Evolutionary conservation across 2,797 vertebrate genomes (phyloP).

Genomic region (Moxostoma hubbsi): DNA sequence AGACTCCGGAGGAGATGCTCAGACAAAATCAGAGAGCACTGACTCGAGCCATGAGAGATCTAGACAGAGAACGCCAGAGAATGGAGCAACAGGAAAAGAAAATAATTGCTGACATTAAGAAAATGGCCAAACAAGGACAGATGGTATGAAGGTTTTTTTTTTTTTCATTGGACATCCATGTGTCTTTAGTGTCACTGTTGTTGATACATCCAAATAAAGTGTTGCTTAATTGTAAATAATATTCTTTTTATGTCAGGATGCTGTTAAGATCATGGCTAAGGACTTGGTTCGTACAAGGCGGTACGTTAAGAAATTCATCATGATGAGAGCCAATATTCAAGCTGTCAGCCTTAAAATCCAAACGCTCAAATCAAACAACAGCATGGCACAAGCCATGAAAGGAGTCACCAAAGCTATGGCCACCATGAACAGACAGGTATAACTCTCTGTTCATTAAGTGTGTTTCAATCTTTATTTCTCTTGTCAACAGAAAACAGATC

Average conservation of each 20-base stretch:
- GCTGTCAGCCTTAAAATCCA: slow-evolving; percentile 95
- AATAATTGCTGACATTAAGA: slow-evolving; percentile 94
- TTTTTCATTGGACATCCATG: no score
- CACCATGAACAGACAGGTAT: slow-evolving; percentile 95
- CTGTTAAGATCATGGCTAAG: slow-evolving; percentile 96
- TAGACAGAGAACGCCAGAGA: slow-evolving; percentile 87
- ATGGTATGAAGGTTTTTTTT: slow-evolving; percentile 80
- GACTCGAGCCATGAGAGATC: slow-evolving; percentile 88
- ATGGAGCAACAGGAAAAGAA: slow-evolving; percentile 95
- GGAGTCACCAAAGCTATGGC: slow-evolving; percentile 97
- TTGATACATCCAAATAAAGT: neutral
- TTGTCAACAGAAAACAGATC: neutral
- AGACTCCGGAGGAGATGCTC: slow-evolving; percentile 92
- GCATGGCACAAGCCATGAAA: slow-evolving; percentile 96
- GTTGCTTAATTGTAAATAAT: neutral
- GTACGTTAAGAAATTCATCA: slow-evolving; percentile 94
- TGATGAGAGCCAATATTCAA: slow-evolving; percentile 96
- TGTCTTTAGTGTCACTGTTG: no score
- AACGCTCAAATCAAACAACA: slow-evolving; percentile 96
- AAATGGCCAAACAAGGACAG: slow-evolving; percentile 96
- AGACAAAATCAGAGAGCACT: slow-evolving; percentile 91
- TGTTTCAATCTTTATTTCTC: neutral
- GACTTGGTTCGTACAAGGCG: slow-evolving; percentile 92
- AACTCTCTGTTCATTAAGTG: neutral
- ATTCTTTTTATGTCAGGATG: slow-evolving; percentile 78